phyloP scores from a whole-genome alignment of 2,797 vertebrate species.

The Gymnocypris eckloni region DNA sequence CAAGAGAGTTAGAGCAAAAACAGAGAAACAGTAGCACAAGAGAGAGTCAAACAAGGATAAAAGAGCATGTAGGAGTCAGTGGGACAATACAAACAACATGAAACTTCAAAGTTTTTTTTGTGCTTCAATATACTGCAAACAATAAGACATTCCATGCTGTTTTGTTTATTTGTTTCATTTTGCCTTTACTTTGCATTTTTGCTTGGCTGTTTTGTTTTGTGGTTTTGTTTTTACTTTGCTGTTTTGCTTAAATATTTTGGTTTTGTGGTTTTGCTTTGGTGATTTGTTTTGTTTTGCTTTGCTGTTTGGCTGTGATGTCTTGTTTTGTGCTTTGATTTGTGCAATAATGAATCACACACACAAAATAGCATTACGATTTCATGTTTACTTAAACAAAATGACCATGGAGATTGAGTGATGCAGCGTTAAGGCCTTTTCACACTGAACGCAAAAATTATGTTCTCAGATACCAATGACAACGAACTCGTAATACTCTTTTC shows the following conservation, averaged over 20 bases:
- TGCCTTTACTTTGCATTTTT: no score
- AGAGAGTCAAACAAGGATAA: conserved; percentile 2
- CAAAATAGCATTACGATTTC: neutral
- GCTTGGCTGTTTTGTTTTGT: neutral
- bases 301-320: neutral
- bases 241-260: neutral
- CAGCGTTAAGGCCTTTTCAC: no score
- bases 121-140: no score
- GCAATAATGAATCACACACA: neutral
- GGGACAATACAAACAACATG: neutral
- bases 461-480: no score
- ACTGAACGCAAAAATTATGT: no score
- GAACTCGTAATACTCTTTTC: no score
- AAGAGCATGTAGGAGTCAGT: neutral
- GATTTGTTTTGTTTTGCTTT: neutral
- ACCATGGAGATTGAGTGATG: no score
- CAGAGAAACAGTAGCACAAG: neutral
- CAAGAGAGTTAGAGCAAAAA: conserved; percentile 7
- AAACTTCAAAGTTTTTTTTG: neutral
- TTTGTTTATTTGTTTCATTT: no score
- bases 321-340: neutral
- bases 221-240: neutral
- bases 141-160: neutral
- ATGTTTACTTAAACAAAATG: neutral
- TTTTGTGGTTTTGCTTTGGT: neutral